Conservation (phyloP, 2,797 vertebrate genomes). For the Poeciliopsis paucimaculata region DNA sequence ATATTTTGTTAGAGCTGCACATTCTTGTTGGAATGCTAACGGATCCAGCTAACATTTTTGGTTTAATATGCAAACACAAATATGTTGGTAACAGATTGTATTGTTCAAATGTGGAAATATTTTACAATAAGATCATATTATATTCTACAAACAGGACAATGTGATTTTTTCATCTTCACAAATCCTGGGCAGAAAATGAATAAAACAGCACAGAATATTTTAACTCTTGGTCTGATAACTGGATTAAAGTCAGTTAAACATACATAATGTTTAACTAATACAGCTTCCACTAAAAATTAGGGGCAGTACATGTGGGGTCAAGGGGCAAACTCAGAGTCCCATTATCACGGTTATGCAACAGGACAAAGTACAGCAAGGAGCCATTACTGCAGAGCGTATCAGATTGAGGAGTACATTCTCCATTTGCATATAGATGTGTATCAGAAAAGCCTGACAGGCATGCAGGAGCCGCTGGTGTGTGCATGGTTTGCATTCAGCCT, state of each 20-base stretch:
- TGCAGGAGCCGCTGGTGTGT: slow-evolving; percentile 27
- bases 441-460: slow-evolving; percentile 58
- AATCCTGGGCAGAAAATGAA: background rate
- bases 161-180: background rate
- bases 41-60: background rate
- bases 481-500: slow-evolving; percentile 34
- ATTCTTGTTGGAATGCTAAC: too few species aligned
- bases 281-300: background rate
- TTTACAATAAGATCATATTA: background rate
- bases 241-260: background rate
- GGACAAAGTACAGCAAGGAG: slow-evolving; percentile 46
- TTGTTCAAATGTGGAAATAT: background rate
- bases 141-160: background rate
- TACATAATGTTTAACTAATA: background rate
- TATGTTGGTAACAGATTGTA: background rate
- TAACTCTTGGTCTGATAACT: background rate
- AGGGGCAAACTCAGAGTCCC: slow-evolving; percentile 29
- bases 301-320: slow-evolving; percentile 13
- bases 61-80: background rate
- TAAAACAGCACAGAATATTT: background rate
- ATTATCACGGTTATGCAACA: slow-evolving; percentile 48
- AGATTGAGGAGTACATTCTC: slow-evolving; percentile 62
- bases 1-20: background rate
- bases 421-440: slow-evolving; percentile 55
- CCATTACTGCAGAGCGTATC: slow-evolving; percentile 52